Percentiles rank a stretch among this genome's conserved stretches.
Conservation (phyloP, 92 coral and sea anemone genomes). For the Muricea muricata region DNA sequence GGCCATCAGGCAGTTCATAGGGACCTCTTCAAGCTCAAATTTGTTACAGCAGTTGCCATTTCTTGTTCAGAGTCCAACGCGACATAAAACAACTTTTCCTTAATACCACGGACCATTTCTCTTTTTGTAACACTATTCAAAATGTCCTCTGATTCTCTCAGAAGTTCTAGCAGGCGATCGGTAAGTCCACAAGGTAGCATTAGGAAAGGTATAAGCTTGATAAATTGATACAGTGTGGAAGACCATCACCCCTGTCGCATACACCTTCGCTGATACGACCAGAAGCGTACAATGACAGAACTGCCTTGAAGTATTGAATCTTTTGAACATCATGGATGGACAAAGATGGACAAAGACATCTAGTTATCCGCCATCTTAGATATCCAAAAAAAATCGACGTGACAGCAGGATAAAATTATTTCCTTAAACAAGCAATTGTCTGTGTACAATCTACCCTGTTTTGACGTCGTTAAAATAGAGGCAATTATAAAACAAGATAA, state of each 20-base stretch:
- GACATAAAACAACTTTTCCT: slow-evolving; percentile 86
- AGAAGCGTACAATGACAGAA: slow-evolving; percentile 56
- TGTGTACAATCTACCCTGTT: no score
- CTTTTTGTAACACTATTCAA: slow-evolving; percentile 96
- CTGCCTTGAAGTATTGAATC: slow-evolving; percentile 40
- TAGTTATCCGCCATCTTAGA: no score
- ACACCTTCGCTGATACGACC: slow-evolving; percentile 97
- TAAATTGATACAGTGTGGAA: slow-evolving; percentile 96
- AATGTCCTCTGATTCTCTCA: slow-evolving; percentile 82
- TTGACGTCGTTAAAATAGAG: no score
- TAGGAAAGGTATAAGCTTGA: slow-evolving; percentile 84
- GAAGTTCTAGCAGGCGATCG: slow-evolving; percentile 70
- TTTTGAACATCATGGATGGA: slow-evolving; percentile 27
- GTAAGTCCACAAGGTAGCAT: slow-evolving; percentile 94
- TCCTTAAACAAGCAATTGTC: no score
- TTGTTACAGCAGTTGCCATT: slow-evolving; percentile 88
- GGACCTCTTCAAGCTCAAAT: slow-evolving; percentile 96
- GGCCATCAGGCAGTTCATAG: slow-evolving; percentile 98
- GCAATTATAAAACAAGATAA: no score
- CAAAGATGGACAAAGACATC: no score
- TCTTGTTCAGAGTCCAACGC: slow-evolving; percentile 97
- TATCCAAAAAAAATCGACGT: no score
- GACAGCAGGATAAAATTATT: no score
- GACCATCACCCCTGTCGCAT: slow-evolving; percentile 95
- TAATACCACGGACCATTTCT: slow-evolving; percentile 93